Evolutionary conservation across 2,797 vertebrate genomes (phyloP), one percentile per base, ranked within the genome.

Genomic region (Characodon lateralis): DNA sequence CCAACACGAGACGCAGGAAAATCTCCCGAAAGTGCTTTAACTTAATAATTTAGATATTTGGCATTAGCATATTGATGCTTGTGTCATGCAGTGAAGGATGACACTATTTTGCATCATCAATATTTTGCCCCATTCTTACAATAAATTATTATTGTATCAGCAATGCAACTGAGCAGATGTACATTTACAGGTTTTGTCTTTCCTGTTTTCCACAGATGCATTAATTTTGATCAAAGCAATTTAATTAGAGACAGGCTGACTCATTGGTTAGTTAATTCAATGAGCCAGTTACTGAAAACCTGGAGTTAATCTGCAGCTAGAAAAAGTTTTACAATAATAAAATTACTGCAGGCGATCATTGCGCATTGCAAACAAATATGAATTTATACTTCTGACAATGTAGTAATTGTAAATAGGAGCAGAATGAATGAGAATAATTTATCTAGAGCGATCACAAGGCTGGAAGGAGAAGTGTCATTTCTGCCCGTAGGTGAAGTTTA

Each of bases 141-240:
- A 43, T 48, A 46, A 69, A 48, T 48, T 26, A 69, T 69, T 69
- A 7, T 69, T 14, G 35, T 46, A 46, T n/a, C 24, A 26, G 22
- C 18, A 16, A 46, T 68, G 22, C 66, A 48, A n/a, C 66, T 2
- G 13, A 46, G 66, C 66, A 69, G 24, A 46, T 69, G 6, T 46
- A 46, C 66, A 46, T 69, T 26, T 16, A 13, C 66, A 46, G 66
- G 12, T 69, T 69, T 68, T n/a, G 22, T 68, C 41, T 53, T 53
- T 18, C 14, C 26, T 18, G 12, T 72, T 31, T 72, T 72, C 24
- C 22, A 56, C 31, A 72, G 31, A 56, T 39, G 53, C 50, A 53
- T 72, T 72, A 24, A 72, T 72, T 56, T 72, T 56, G 71, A 72
- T 72, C 53, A 56, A 41, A 55, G 50, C n/a, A 53, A 69, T 48